These are phyloP conservation scores for Champsocephalus gunnari DNA, from an alignment of 2,797 vertebrate species.

Conservation along the genomic window DNA sequence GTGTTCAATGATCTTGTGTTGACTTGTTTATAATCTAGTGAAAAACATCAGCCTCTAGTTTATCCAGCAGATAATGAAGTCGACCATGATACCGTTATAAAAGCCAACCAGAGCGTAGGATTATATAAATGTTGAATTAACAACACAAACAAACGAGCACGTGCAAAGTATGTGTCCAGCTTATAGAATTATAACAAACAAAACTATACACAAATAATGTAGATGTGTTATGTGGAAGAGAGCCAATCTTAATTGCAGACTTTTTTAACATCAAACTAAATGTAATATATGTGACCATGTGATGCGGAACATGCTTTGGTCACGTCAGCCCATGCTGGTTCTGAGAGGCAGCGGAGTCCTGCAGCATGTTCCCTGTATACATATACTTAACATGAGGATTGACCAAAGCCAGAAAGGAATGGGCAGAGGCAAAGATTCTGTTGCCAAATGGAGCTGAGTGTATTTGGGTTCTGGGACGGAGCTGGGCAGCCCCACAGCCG, in stretches of 20 bases:
- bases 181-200: not conserved
- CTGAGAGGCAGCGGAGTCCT: slow-evolving; percentile 40
- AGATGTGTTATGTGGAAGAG: not conserved
- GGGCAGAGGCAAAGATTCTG: slow-evolving; percentile 50
- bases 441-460: slow-evolving; percentile 61
- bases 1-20: slow-evolving; percentile 40
- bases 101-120: slow-evolving; percentile 9
- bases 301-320: slow-evolving; percentile 22
- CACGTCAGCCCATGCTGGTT: slow-evolving; percentile 33
- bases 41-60: slow-evolving; percentile 30
- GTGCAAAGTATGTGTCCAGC: not conserved
- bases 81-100: not conserved
- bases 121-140: not conserved
- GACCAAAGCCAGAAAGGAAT: slow-evolving; percentile 64
- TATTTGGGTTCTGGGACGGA: slow-evolving; percentile 61
- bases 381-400: slow-evolving; percentile 64
- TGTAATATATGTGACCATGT: slow-evolving; percentile 30
- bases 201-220: slow-evolving; percentile 7
- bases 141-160: no score
- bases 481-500: slow-evolving; percentile 63
- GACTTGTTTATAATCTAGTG: slow-evolving; percentile 24
- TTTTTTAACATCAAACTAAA: slow-evolving; percentile 18
- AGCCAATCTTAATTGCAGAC: not conserved
- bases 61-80: slow-evolving; percentile 27
- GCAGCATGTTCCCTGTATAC: slow-evolving; percentile 56